These are phyloP conservation scores for Frieseomelitta varia DNA, from an alignment of 1,140 invertebrate genomes.

Conservation along the genomic window DNA sequence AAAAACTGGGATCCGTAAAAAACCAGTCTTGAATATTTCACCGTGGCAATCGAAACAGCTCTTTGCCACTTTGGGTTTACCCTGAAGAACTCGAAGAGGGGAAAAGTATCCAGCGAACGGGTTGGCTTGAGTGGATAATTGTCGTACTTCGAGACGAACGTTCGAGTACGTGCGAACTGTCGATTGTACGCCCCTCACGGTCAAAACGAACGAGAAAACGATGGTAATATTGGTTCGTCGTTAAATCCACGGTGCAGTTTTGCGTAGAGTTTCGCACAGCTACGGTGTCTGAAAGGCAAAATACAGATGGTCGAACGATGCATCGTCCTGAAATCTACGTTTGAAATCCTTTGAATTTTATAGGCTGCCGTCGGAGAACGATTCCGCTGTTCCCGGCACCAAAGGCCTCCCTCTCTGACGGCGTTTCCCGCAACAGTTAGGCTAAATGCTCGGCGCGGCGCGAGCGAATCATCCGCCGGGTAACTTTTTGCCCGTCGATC, in stretches of 20 bases:
- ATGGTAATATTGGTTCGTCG: constrained; percentile 66
- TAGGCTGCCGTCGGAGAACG: constrained; percentile 63
- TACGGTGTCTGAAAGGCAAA: constrained; percentile 40
- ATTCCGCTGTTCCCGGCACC: constrained; percentile 53
- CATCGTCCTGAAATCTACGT: constrained; percentile 79
- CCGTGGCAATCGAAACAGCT: background rate
- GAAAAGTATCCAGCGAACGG: background rate
- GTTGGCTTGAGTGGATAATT: constrained; percentile 51
- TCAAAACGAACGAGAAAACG: constrained; percentile 52
- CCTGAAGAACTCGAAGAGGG: background rate
- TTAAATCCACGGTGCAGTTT: constrained; percentile 62
- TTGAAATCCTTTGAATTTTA: constrained; percentile 76
- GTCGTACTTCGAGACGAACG: constrained; percentile 59
- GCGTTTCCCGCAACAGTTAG: constrained; percentile 73
- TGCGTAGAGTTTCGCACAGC: constrained; percentile 67
- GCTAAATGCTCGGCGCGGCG: constrained; percentile 74
- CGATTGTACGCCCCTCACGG: constrained; percentile 51
- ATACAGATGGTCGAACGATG: constrained; percentile 69
- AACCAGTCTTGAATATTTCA: too few relatives aligned
- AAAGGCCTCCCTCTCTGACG: constrained; percentile 60
- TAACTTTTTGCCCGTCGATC: constrained; percentile 75
- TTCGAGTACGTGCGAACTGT: constrained; percentile 73
- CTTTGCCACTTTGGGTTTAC: background rate
- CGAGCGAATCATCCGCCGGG: constrained; percentile 55
- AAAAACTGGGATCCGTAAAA: background rate